Percentiles rank a stretch among this genome's conserved stretches.
Conservation (phyloP, 2,113 vertebrate species). For the Gorsachius goisagi region DNA sequence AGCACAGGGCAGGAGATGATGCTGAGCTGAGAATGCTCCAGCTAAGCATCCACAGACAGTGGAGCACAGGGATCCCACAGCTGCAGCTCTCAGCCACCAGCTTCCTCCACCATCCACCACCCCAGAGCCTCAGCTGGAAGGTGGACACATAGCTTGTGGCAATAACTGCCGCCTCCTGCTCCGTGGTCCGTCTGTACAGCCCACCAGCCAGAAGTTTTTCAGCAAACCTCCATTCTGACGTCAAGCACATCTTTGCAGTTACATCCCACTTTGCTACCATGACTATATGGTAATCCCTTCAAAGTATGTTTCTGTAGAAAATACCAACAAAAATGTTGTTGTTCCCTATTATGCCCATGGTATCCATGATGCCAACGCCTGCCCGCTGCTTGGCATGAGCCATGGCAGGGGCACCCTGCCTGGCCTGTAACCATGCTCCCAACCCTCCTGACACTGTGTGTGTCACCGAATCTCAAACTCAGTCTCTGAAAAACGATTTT, state of each 20-base stretch:
- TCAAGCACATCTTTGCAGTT: background rate
- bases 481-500: background rate
- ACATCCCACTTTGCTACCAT: background rate
- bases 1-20: background rate
- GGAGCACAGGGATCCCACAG: background rate
- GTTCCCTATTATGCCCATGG: no score
- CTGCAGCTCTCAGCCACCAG: background rate
- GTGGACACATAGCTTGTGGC: fast-evolving
- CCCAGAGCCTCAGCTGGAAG: background rate
- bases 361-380: background rate
- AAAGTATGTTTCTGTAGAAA: background rate
- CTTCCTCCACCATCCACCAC: background rate
- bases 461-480: background rate
- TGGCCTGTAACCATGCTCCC: fast-evolving
- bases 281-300: background rate
- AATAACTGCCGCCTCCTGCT: background rate
- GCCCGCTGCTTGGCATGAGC: background rate
- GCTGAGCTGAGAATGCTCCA: background rate
- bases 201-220: background rate
- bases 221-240: background rate
- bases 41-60: background rate
- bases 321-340: background rate
- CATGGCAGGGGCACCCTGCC: background rate
- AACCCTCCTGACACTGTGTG: background rate
- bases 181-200: background rate